These are phyloP conservation scores for Tillus elongatus DNA, from an alignment of 2,888 invertebrate species.

Conservation along the genomic window DNA sequence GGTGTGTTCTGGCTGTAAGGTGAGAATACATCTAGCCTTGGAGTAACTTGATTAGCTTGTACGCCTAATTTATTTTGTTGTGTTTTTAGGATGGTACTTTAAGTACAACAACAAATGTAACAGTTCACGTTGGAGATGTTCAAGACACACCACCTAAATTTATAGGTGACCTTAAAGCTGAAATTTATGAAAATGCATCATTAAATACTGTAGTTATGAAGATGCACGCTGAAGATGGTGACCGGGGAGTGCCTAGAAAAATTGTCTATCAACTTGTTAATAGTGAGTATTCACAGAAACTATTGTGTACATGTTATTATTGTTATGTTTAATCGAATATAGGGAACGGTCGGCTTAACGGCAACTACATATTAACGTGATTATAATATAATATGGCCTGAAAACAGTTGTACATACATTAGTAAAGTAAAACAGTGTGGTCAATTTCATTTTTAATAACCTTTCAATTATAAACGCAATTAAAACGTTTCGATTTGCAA, in stretches of 20 bases:
- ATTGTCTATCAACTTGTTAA: conserved; percentile 70
- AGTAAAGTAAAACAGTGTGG: too few relatives aligned
- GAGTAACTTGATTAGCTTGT: too few relatives aligned
- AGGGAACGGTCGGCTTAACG: too few relatives aligned
- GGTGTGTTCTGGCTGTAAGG: too few relatives aligned
- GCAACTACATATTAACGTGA: too few relatives aligned
- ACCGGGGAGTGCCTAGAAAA: conserved; percentile 70
- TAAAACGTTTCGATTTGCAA: too few relatives aligned
- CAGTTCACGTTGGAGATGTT: conserved; percentile 72
- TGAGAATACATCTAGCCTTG: too few relatives aligned
- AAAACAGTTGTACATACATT: too few relatives aligned
- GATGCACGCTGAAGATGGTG: conserved; percentile 75
- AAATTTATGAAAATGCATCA: conserved; percentile 72
- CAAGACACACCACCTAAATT: conserved; percentile 84
- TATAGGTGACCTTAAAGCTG: conserved; percentile 67
- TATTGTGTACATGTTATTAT: neutral
- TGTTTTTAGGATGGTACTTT: conserved; percentile 65
- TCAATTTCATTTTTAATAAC: too few relatives aligned
- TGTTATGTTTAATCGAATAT: neutral
- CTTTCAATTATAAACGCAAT: too few relatives aligned
- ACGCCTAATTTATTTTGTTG: too few relatives aligned
- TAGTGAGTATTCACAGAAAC: conserved; percentile 58
- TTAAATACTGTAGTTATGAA: conserved; percentile 75
- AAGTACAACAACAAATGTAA: conserved; percentile 62
- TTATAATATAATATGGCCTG: too few relatives aligned